phyloP scores from a whole-genome alignment of 2,888 invertebrate species.

The Caenorhabditis virilis region DNA sequence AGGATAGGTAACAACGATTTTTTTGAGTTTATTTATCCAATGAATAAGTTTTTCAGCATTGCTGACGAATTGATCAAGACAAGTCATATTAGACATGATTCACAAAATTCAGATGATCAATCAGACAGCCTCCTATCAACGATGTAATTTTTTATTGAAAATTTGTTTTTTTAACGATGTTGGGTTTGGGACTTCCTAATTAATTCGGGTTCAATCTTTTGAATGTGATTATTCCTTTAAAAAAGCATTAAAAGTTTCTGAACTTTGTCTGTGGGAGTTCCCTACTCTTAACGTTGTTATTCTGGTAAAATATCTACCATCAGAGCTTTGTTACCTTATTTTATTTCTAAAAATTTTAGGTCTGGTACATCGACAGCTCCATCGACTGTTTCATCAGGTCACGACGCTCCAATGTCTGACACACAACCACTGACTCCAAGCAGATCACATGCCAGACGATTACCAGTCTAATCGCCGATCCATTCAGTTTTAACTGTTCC shows the following conservation, averaged over 20 bases:
- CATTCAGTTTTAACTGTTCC: not conserved
- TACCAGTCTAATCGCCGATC: not conserved
- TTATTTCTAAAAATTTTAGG: constrained; percentile 10
- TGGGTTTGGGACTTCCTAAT: too few species aligned
- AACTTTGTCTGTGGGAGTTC: too few species aligned
- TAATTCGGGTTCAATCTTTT: too few species aligned
- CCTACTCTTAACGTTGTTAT: too few species aligned
- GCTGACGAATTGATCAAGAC: constrained; percentile 28
- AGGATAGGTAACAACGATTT: constrained; percentile 25
- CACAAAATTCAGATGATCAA: constrained; percentile 43
- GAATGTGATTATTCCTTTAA: too few species aligned
- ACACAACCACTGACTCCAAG: constrained; percentile 47
- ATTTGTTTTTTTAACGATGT: too few species aligned
- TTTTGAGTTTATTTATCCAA: too few species aligned
- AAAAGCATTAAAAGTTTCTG: too few species aligned
- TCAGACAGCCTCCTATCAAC: constrained; percentile 52
- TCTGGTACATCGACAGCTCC: constrained; percentile 51
- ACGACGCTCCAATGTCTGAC: constrained; percentile 46
- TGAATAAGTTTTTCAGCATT: too few species aligned
- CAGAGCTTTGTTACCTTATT: not conserved
- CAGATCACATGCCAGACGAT: not conserved
- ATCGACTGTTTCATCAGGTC: constrained; percentile 48
- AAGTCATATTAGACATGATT: constrained; percentile 29
- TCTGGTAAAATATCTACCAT: too few species aligned
- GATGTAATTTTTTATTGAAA: constrained; percentile 31